phyloP scores from a whole-genome alignment of 2,888 invertebrate species.

The Drosophila niveifrons region DNA sequence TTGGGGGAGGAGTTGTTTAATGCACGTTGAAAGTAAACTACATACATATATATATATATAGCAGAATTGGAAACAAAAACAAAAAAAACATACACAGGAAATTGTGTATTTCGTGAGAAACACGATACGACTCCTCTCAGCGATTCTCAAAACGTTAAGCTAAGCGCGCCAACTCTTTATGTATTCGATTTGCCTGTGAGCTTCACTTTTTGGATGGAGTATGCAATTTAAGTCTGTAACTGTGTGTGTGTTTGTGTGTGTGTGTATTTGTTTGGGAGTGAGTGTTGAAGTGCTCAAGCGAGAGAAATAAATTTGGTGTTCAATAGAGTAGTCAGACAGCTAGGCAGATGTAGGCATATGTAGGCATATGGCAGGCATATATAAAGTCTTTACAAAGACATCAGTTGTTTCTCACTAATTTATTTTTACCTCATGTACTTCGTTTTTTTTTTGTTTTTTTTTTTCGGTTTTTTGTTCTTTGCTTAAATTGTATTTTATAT shows the following conservation, averaged over 20 bases:
- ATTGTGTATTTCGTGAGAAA: neutral
- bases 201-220: constrained; percentile 15
- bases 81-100: neutral
- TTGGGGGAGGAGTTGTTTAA: neutral
- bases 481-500: constrained; percentile 75
- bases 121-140: constrained; percentile 29
- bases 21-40: constrained; percentile 8
- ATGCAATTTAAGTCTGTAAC: constrained; percentile 5
- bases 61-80: neutral
- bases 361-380: constrained; percentile 80
- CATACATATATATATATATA: neutral
- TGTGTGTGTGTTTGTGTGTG: constrained; percentile 3
- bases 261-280: constrained; percentile 9
- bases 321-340: constrained; percentile 72
- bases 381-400: constrained; percentile 78
- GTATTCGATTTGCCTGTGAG: constrained; percentile 12
- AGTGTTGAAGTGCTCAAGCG: constrained; percentile 44
- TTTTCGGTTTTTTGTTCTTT: constrained; percentile 8
- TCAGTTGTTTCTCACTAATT: constrained; percentile 75
- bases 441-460: constrained; percentile 54
- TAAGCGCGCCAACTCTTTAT: constrained; percentile 9
- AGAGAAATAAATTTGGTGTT: constrained; percentile 48
- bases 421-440: constrained; percentile 56
- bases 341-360: constrained; percentile 81
- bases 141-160: constrained; percentile 33